Evolutionary conservation across 2,888 invertebrate species (phyloP).

Genomic region (Heliconius charithonia): DNA sequence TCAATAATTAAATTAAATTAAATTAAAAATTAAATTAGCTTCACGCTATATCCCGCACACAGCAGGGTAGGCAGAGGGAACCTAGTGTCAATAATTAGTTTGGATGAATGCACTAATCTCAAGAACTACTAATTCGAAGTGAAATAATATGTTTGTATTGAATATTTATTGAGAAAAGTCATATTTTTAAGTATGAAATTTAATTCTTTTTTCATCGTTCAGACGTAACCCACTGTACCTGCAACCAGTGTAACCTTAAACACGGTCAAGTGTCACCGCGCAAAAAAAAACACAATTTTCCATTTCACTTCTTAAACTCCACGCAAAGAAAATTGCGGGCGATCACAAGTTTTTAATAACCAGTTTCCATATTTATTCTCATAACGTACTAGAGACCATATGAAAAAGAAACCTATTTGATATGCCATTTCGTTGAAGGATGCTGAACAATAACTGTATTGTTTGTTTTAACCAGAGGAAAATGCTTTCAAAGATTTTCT

Average conservation of each 20-base stretch:
- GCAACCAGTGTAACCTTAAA: not conserved
- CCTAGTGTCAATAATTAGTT: too few species aligned
- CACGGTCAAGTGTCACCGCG: not conserved
- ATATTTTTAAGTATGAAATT: too few species aligned
- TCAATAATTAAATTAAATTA: too few species aligned
- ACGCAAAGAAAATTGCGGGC: not conserved
- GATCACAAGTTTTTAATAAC: not conserved
- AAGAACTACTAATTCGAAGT: not conserved
- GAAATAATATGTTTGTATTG: too few species aligned
- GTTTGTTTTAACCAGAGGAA: constrained; percentile 44
- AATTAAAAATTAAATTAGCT: too few species aligned
- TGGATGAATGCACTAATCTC: not conserved
- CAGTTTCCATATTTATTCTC: not conserved
- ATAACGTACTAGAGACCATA: not conserved
- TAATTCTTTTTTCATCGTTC: too few species aligned
- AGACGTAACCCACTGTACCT: too few species aligned
- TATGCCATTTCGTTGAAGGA: constrained; percentile 37
- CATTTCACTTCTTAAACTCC: not conserved
- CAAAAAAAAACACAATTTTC: not conserved
- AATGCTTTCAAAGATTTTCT: constrained; percentile 43
- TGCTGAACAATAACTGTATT: constrained; percentile 41
- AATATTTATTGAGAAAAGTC: too few species aligned
- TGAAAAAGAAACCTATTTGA: constrained; percentile 20
- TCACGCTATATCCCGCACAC: too few species aligned
- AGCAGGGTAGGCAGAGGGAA: too few species aligned